Conservation (phyloP, 2,888 invertebrate species). For the Troides oblongomaculatus region DNA sequence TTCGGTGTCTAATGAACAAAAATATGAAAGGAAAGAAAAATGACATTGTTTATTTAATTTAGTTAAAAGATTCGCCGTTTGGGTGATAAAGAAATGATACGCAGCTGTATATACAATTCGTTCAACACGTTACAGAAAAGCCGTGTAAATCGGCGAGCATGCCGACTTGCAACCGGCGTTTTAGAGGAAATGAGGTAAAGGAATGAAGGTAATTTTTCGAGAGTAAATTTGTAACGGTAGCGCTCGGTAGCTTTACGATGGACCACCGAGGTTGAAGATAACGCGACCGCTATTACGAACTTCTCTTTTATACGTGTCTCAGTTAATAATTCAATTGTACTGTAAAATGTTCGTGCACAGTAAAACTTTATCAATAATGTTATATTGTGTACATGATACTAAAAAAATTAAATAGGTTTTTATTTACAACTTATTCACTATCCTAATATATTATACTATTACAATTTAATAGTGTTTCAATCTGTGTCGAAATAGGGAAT, state of each 20-base stretch:
- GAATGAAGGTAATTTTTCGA: constrained; percentile 51
- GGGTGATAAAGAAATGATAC: background rate
- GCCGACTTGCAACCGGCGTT: constrained; percentile 40
- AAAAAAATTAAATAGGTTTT: background rate
- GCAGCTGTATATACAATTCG: background rate
- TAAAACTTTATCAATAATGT: background rate
- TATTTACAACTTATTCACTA: no score
- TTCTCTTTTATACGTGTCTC: constrained; percentile 3
- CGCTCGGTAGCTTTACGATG: constrained; percentile 42
- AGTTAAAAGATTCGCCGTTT: background rate
- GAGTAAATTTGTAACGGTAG: constrained; percentile 59
- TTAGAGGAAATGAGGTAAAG: constrained; percentile 47
- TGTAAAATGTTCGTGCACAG: background rate
- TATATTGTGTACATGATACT: background rate
- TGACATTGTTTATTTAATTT: background rate
- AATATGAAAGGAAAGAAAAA: no score
- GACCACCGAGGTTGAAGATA: constrained; percentile 52
- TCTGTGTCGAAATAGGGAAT: no score
- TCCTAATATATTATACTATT: no score
- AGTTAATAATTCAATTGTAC: background rate
- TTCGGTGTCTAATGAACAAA: no score
- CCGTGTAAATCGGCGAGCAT: constrained; percentile 34
- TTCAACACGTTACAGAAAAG: constrained; percentile 1
- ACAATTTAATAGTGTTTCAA: no score
- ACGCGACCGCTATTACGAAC: constrained; percentile 17